These are phyloP conservation scores for Leptoclinus maculatus DNA, from an alignment of 2,797 vertebrate genomes.

Conservation along the genomic window DNA sequence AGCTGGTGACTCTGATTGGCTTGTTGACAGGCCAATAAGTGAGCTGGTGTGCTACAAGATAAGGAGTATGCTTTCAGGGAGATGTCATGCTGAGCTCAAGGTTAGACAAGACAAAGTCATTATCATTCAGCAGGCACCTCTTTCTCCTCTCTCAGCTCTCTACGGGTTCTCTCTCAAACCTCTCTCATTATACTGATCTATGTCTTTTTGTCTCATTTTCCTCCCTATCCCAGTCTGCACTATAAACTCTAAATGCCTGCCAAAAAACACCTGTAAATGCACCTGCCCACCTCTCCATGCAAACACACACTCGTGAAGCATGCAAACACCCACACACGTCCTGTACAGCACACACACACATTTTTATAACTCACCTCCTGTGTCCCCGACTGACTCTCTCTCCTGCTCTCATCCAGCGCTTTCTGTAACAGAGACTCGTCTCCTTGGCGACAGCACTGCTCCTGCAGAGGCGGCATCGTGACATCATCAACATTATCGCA, in stretches of 20 bases:
- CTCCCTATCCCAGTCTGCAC: slow-evolving; percentile 21
- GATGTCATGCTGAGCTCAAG: slow-evolving; percentile 71
- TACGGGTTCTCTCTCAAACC: slow-evolving; percentile 25
- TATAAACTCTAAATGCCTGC: slow-evolving; percentile 50
- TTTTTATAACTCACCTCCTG: slow-evolving; percentile 77
- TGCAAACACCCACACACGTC: slow-evolving; percentile 39
- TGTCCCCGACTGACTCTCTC: slow-evolving; percentile 74
- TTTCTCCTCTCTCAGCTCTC: slow-evolving; percentile 36
- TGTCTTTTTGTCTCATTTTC: slow-evolving; percentile 35
- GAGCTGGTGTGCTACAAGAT: slow-evolving; percentile 48
- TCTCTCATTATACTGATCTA: slow-evolving; percentile 41
- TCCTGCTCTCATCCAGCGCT: slow-evolving; percentile 78
- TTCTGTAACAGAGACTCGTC: slow-evolving; percentile 80
- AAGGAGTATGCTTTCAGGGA: slow-evolving; percentile 54
- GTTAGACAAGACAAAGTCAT: slow-evolving; percentile 62
- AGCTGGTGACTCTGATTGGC: slow-evolving; percentile 51
- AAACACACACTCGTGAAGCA: slow-evolving; percentile 37
- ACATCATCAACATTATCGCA: slow-evolving; percentile 61
- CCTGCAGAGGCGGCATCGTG: slow-evolving; percentile 76
- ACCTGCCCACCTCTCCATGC: slow-evolving; percentile 48
- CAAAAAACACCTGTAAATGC: slow-evolving; percentile 48
- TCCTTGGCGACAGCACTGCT: slow-evolving; percentile 81
- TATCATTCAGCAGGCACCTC: slow-evolving; percentile 56
- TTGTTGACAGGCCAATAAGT: slow-evolving; percentile 46
- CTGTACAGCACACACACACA: slow-evolving; percentile 7